Conservation (phyloP, 2,797 vertebrate genomes). For the Bucorvus abyssinicus region DNA sequence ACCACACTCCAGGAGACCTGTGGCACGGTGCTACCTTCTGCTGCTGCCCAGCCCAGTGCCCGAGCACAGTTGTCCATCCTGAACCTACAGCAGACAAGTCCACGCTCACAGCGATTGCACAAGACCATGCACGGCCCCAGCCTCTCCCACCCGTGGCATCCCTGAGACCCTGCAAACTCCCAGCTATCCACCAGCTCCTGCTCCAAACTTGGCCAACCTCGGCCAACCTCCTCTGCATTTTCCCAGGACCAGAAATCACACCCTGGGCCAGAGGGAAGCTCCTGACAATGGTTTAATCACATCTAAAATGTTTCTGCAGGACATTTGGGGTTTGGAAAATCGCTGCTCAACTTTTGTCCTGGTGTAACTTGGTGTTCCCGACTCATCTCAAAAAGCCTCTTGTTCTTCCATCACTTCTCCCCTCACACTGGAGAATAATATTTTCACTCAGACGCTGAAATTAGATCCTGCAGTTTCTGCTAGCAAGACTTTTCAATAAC, state of each 20-base stretch:
- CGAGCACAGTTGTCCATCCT: neutral
- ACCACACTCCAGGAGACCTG: neutral
- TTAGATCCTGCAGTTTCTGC: constrained; percentile 16
- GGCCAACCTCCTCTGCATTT: neutral
- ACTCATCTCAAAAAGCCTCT: constrained; percentile 52
- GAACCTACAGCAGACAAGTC: neutral
- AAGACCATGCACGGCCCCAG: neutral
- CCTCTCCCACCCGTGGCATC: neutral
- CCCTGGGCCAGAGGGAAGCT: neutral
- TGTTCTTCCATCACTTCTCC: constrained; percentile 80
- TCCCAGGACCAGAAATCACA: neutral
- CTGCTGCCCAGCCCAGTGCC: neutral
- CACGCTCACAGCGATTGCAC: neutral
- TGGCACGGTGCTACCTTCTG: neutral
- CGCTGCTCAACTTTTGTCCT: neutral
- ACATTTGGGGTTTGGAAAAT: neutral
- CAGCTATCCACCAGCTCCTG: neutral
- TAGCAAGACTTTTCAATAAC: constrained; percentile 72
- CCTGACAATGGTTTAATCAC: neutral
- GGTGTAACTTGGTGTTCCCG: constrained; percentile 6
- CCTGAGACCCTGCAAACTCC: neutral
- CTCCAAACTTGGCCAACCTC: neutral
- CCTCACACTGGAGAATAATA: constrained; percentile 46
- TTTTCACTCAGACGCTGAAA: constrained; percentile 10
- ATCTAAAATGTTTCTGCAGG: neutral